A percentile compares a stretch with the other conserved stretches of the same genome.
Evolutionary conservation across 2,797 vertebrate genomes (phyloP).

Genomic region (Nyctibius grandis): DNA sequence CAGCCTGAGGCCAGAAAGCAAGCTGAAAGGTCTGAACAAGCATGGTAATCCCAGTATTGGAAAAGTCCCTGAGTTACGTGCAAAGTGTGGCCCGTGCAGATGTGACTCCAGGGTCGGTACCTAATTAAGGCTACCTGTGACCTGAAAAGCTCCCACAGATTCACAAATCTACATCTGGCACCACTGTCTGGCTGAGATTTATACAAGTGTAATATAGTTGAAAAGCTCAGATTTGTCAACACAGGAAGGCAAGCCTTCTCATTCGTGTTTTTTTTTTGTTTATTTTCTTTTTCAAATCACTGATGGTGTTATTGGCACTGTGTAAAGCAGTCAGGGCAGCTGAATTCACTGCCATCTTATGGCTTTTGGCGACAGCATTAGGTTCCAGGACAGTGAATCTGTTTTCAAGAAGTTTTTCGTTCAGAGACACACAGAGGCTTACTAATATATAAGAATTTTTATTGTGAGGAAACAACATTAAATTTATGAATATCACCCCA

Average conservation of each 20-base stretch:
- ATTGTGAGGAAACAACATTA: slow-evolving; percentile 28
- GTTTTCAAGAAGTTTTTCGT: neutral
- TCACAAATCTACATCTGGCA: neutral
- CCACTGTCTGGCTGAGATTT: neutral
- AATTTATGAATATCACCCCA: slow-evolving; percentile 31
- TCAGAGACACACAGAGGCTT: neutral
- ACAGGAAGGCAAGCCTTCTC: neutral
- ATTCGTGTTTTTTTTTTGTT: neutral
- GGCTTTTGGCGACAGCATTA: neutral
- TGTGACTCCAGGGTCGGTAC: neutral
- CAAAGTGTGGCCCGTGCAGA: neutral
- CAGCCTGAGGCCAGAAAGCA: neutral
- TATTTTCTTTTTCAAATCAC: neutral
- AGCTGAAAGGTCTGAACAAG: neutral
- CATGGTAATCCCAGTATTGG: neutral
- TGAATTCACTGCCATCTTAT: neutral
- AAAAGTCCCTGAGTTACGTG: neutral
- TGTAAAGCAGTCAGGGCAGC: neutral
- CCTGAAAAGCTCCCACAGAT: neutral
- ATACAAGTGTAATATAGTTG: neutral
- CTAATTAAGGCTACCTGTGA: neutral
- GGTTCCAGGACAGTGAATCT: neutral
- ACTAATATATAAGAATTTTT: neutral
- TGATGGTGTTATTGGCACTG: neutral
- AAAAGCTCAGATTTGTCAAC: neutral